These are phyloP conservation scores for Melieria crassipennis DNA, from an alignment of 2,888 invertebrate species.

Conservation along the genomic window DNA sequence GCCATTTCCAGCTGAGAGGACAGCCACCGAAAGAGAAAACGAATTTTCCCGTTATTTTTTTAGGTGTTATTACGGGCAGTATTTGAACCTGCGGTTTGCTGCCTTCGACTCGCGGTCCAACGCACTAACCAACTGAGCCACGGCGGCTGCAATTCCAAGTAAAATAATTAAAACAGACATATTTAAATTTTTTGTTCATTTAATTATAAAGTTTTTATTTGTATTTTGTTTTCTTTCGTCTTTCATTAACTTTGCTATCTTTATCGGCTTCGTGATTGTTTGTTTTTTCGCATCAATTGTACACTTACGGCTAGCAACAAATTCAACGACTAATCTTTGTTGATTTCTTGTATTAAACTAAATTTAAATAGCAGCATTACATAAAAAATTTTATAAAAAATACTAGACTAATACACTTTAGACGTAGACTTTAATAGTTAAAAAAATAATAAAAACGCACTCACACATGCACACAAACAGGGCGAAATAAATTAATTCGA, in stretches of 20 bases:
- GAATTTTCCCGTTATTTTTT: too few relatives aligned
- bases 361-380: conserved; percentile 8
- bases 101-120: too few relatives aligned
- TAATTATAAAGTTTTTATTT: neutral
- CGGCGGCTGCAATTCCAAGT: too few relatives aligned
- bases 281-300: conserved; percentile 1
- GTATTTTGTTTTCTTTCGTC: too few relatives aligned
- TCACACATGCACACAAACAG: conserved; percentile 2
- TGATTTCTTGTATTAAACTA: conserved; percentile 11
- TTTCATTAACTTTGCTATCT: neutral
- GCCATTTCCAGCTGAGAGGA: too few relatives aligned
- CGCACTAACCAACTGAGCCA: too few relatives aligned
- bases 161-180: too few relatives aligned
- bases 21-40: too few relatives aligned
- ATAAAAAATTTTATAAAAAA: neutral
- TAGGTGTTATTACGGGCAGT: too few relatives aligned
- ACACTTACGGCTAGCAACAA: conserved; percentile 9
- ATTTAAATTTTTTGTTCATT: neutral
- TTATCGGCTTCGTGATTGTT: neutral
- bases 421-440: neutral
- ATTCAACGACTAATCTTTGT: conserved; percentile 28
- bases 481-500: too few relatives aligned
- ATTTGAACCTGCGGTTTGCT: too few relatives aligned
- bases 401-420: conserved; percentile 8
- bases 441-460: conserved; percentile 16